Evolutionary conservation across 2,797 vertebrate genomes (phyloP).

Genomic region (Chloroceryle amazona): DNA sequence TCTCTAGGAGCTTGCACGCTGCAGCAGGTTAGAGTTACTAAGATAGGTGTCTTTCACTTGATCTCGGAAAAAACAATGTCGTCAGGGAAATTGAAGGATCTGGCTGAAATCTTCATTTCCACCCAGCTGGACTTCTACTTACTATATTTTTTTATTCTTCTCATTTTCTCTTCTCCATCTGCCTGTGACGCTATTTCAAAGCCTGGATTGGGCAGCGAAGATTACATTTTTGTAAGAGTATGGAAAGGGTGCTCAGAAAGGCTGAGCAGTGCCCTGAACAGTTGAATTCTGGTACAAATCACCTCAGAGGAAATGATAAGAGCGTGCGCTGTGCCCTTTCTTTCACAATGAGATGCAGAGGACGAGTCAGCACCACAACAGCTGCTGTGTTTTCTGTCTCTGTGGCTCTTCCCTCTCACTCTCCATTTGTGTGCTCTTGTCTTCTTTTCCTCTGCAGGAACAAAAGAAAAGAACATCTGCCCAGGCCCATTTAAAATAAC

Average conservation of each 20-base stretch:
- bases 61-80: neutral
- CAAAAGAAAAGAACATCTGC: conserved; percentile 42
- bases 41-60: neutral
- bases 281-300: neutral
- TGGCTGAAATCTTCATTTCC: neutral
- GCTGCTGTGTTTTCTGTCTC: neutral
- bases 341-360: conserved; percentile 28
- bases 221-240: neutral
- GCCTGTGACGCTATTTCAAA: neutral
- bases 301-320: conserved; percentile 34
- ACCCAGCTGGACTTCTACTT: neutral
- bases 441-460: neutral
- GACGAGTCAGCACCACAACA: conserved; percentile 42
- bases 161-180: neutral
- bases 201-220: neutral
- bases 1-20: neutral
- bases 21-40: neutral
- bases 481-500: conserved; percentile 38
- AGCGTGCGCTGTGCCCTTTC: neutral
- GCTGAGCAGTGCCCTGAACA: neutral
- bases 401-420: neutral
- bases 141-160: neutral
- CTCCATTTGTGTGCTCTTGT: neutral
- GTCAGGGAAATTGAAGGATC: neutral
- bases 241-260: neutral